Evolutionary conservation across 2,113 vertebrate genomes (phyloP).

Genomic region (Cebus imitator): DNA sequence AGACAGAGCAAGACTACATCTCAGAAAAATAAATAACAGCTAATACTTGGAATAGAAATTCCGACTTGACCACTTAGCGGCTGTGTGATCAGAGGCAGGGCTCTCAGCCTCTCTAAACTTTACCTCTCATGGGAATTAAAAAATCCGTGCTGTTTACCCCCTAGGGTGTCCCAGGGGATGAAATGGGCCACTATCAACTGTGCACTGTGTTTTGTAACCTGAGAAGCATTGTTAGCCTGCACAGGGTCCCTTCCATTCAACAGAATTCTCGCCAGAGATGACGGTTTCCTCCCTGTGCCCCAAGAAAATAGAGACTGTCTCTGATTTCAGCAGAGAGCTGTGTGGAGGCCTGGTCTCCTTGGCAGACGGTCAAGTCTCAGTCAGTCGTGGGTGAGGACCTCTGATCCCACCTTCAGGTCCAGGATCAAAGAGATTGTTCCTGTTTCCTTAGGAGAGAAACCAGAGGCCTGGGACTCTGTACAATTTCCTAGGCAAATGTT

Average conservation of each 20-base stretch:
- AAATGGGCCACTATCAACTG: neutral
- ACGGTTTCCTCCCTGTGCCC: too few species aligned
- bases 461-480: neutral
- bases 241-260: neutral
- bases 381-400: too few species aligned
- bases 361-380: neutral
- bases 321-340: neutral
- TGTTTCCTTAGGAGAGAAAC: neutral
- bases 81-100: neutral
- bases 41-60: too few species aligned
- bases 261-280: neutral
- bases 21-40: neutral
- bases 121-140: neutral
- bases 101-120: neutral
- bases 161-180: too few species aligned
- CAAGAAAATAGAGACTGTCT: neutral
- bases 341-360: too few species aligned
- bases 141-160: neutral
- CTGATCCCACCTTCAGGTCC: too few species aligned
- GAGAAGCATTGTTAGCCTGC: neutral
- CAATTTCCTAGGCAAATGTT: neutral
- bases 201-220: accelerated
- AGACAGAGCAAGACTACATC: neutral
- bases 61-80: too few species aligned
- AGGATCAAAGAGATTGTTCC: neutral